These are phyloP conservation scores for Silurus meridionalis DNA, from an alignment of 2,113 vertebrate genomes.

Conservation along the genomic window DNA sequence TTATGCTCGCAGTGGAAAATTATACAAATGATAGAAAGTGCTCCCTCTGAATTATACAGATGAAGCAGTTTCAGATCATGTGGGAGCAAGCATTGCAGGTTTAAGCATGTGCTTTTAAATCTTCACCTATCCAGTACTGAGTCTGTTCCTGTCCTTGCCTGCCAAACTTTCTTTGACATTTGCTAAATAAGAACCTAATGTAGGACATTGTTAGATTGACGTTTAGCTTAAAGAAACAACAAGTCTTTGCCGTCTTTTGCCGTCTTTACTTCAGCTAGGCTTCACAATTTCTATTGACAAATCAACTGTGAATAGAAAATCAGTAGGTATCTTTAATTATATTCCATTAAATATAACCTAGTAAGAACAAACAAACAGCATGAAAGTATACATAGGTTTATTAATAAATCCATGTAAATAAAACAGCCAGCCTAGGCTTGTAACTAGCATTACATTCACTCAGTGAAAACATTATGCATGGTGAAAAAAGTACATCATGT, in stretches of 20 bases:
- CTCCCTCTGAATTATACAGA: not conserved
- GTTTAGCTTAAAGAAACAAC: not conserved
- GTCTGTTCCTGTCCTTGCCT: constrained; percentile 24
- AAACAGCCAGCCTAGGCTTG: not conserved
- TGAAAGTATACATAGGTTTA: not conserved
- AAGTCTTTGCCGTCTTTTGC: not conserved
- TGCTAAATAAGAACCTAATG: constrained; percentile 16
- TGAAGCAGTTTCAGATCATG: not conserved
- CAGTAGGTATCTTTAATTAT: not conserved
- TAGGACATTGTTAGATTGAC: not conserved
- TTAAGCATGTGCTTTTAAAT: constrained; percentile 13
- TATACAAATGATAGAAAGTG: not conserved
- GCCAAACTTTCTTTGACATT: constrained; percentile 1
- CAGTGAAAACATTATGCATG: not conserved
- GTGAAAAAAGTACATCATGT: not conserved
- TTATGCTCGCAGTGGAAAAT: not conserved
- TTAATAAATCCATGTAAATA: not conserved
- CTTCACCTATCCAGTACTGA: not conserved
- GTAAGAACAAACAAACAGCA: not conserved
- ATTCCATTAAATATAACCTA: not conserved
- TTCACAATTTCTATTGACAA: not conserved
- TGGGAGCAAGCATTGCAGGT: constrained; percentile 39
- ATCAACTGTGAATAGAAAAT: not conserved
- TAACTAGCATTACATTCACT: not conserved
- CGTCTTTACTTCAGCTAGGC: not conserved